Percentiles rank a stretch among this genome's conserved stretches.
Evolutionary conservation across 1,140 invertebrate genomes (phyloP).

Genomic region (Brachionus calyciflorus): DNA sequence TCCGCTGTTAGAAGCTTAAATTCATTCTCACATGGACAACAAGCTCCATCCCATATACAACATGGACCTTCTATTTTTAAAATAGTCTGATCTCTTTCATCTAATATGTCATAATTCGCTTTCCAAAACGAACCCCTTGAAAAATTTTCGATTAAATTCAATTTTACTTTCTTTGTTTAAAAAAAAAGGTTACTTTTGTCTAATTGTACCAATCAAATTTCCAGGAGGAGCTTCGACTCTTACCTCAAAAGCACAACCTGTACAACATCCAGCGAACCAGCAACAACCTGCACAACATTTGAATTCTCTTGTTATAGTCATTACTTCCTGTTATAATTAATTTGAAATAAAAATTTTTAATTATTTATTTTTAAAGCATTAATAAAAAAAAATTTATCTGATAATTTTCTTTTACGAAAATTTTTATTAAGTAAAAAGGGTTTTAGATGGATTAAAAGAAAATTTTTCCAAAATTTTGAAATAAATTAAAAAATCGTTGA

Average conservation of each 20-base stretch:
- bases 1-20: conserved; percentile 23
- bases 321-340: conserved; percentile 52
- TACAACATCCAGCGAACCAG: conserved; percentile 37
- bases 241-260: conserved; percentile 43
- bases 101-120: conserved; percentile 18
- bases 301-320: conserved; percentile 52
- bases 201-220: conserved; percentile 45
- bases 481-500: too few species aligned
- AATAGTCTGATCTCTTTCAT: not conserved
- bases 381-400: too few species aligned
- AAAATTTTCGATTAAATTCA: too few species aligned
- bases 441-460: too few species aligned
- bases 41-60: conserved; percentile 41
- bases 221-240: conserved; percentile 48
- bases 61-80: conserved; percentile 37
- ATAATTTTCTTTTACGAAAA: too few species aligned
- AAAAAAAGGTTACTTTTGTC: conserved; percentile 32
- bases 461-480: too few species aligned
- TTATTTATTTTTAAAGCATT: too few species aligned
- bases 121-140: conserved; percentile 37
- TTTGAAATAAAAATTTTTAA: too few species aligned
- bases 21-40: conserved; percentile 44
- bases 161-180: not conserved
- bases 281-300: conserved; percentile 51
- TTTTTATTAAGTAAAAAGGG: too few species aligned